Percentiles rank a stretch among this genome's conserved stretches.
Evolutionary conservation across 2,888 invertebrate genomes (phyloP).

Genomic region (Agrotis ipsilon): DNA sequence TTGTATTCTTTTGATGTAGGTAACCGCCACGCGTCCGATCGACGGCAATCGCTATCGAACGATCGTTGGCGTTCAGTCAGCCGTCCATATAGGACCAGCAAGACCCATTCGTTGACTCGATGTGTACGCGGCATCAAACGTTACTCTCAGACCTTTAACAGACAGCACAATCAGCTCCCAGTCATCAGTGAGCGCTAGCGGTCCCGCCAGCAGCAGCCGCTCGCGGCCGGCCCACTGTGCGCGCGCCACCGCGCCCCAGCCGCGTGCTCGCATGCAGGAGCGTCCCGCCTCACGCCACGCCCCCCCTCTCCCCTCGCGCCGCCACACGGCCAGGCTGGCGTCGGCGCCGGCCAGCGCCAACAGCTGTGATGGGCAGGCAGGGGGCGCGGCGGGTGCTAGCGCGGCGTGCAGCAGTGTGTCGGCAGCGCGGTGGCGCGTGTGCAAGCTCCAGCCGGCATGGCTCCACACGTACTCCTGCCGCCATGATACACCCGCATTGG

Average conservation of each 20-base stretch:
- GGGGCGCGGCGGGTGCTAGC: constrained; percentile 35
- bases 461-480: constrained; percentile 72
- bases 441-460: constrained; percentile 66
- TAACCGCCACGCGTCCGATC: too few relatives aligned
- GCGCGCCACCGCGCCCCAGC: constrained; percentile 71
- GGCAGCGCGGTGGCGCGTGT: constrained; percentile 48
- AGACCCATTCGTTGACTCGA: too few relatives aligned
- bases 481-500: constrained; percentile 66
- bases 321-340: constrained; percentile 56
- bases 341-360: constrained; percentile 73
- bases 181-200: constrained; percentile 73
- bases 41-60: too few relatives aligned
- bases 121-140: too few relatives aligned
- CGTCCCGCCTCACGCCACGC: constrained; percentile 56
- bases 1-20: too few relatives aligned
- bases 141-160: constrained; percentile 60
- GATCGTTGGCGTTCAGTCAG: too few relatives aligned
- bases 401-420: constrained; percentile 67
- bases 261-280: constrained; percentile 61
- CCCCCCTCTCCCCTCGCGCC: constrained; percentile 62
- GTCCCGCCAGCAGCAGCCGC: constrained; percentile 78
- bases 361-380: constrained; percentile 24
- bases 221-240: constrained; percentile 64
- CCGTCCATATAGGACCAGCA: too few relatives aligned
- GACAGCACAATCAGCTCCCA: constrained; percentile 78